Evolutionary conservation across 2,797 vertebrate species (phyloP).

Genomic region (Acanthurus lineatus): DNA sequence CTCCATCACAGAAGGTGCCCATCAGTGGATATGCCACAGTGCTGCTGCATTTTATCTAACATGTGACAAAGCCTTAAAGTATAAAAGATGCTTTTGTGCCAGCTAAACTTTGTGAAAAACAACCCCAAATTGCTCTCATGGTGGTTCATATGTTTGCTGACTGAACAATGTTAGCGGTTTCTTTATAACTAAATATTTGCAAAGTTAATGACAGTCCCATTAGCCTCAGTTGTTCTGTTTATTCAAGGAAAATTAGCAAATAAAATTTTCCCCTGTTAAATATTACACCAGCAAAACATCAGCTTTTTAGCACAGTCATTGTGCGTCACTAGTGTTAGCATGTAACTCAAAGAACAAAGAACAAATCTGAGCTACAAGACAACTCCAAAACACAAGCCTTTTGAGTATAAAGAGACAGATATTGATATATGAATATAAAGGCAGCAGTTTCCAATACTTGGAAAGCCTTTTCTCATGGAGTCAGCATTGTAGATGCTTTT

Average conservation of each 20-base stretch:
- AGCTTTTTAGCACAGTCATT: not conserved
- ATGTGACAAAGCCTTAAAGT: constrained; percentile 13
- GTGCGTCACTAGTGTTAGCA: not conserved
- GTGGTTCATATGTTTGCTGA: not conserved
- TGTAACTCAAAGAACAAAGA: not conserved
- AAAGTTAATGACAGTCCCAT: not conserved
- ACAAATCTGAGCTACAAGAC: too few relatives aligned
- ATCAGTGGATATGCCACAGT: constrained; percentile 19
- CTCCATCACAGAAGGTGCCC: constrained; percentile 17
- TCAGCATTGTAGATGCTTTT: too few relatives aligned
- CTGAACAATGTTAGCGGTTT: not conserved
- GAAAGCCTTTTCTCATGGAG: too few relatives aligned
- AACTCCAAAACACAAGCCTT: too few relatives aligned
- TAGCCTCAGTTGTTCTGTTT: not conserved
- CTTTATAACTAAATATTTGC: not conserved
- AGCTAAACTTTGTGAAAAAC: not conserved
- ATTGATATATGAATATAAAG: too few relatives aligned
- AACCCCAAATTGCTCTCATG: not conserved
- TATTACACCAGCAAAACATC: not conserved
- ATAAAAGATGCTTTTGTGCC: constrained; percentile 29
- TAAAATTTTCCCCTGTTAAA: not conserved
- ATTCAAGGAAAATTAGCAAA: not conserved
- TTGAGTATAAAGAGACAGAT: too few relatives aligned
- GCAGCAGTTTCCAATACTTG: too few relatives aligned
- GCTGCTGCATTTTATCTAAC: constrained; percentile 24